Conservation (phyloP, 2,113 vertebrate species). For the Phalacrocorax aristotelis region DNA sequence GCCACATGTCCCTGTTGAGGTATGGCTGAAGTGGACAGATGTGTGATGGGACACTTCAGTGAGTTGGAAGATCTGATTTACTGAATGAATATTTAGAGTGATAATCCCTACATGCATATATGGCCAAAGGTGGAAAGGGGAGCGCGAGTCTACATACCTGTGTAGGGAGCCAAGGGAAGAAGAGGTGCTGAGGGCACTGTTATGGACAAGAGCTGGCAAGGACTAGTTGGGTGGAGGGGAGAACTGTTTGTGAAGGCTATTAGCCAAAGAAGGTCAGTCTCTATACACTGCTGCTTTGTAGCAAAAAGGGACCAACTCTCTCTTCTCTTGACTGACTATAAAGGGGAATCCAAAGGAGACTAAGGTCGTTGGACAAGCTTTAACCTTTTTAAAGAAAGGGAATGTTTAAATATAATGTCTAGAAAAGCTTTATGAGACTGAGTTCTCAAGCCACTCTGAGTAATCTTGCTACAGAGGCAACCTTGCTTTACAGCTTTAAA, state of each 20-base stretch:
- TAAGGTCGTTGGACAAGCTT: not conserved
- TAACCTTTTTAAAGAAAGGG: not conserved
- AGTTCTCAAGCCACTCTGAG: not conserved
- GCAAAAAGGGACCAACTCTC: not conserved
- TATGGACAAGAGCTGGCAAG: not conserved
- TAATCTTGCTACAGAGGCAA: not conserved
- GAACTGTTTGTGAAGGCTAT: not conserved
- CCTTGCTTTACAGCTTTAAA: conserved; percentile 15
- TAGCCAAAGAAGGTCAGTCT: not conserved
- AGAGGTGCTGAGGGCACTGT: not conserved
- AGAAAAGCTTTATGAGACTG: not conserved
- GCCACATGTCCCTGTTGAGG: not conserved
- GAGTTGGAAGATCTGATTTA: not conserved
- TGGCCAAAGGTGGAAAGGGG: not conserved
- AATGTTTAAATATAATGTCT: not conserved
- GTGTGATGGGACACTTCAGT: not conserved
- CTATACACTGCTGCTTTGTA: not conserved
- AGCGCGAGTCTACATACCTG: not conserved
- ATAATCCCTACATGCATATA: not conserved
- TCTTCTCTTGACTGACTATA: not conserved
- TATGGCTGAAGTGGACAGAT: not conserved
- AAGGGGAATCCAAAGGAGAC: not conserved
- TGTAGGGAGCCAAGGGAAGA: not conserved
- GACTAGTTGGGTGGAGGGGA: not conserved
- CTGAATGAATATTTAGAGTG: not conserved